Evolutionary conservation across 2,797 vertebrate genomes (phyloP).

Genomic region (Parotocinclus haroldoi): DNA sequence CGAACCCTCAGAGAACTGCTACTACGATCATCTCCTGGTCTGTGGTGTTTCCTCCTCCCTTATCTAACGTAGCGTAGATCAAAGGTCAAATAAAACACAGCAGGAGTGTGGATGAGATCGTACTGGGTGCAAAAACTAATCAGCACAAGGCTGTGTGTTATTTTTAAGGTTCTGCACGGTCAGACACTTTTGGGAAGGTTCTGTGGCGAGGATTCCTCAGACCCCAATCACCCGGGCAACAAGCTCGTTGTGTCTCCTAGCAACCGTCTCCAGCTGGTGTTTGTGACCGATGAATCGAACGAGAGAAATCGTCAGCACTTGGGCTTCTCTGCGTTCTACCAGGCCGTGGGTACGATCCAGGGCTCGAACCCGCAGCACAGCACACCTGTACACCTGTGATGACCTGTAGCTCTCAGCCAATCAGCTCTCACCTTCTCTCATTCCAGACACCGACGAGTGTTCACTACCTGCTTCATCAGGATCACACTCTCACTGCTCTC

Average conservation of each 20-base stretch:
- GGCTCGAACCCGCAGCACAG: too few species aligned
- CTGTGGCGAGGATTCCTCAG: conserved; percentile 66
- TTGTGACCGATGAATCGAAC: conserved; percentile 44
- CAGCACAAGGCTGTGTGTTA: background rate
- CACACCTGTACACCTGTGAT: too few species aligned
- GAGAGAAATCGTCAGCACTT: conserved; percentile 22
- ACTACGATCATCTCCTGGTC: conserved; percentile 76
- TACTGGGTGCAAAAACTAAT: background rate
- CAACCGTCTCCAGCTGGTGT: conserved; percentile 59
- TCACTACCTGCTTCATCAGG: conserved; percentile 44
- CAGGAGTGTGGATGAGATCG: too few species aligned
- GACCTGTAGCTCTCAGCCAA: too few species aligned
- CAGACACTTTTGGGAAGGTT: conserved; percentile 65
- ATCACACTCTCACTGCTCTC: conserved; percentile 61
- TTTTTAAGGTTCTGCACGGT: conserved; percentile 59
- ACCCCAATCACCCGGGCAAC: conserved; percentile 63
- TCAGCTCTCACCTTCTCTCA: background rate
- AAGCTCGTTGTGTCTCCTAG: conserved; percentile 65
- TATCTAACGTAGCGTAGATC: too few species aligned
- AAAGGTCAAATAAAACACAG: too few species aligned
- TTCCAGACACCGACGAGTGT: conserved; percentile 71
- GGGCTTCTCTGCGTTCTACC: conserved; percentile 49
- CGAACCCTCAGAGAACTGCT: conserved; percentile 69
- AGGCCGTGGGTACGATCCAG: conserved; percentile 43
- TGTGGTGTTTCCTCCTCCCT: conserved; percentile 2